A percentile compares a stretch with the other conserved stretches of the same genome.
These are phyloP conservation scores for Lacerta viridis DNA, from an alignment of 2,797 vertebrate genomes.

Conservation along the genomic window DNA sequence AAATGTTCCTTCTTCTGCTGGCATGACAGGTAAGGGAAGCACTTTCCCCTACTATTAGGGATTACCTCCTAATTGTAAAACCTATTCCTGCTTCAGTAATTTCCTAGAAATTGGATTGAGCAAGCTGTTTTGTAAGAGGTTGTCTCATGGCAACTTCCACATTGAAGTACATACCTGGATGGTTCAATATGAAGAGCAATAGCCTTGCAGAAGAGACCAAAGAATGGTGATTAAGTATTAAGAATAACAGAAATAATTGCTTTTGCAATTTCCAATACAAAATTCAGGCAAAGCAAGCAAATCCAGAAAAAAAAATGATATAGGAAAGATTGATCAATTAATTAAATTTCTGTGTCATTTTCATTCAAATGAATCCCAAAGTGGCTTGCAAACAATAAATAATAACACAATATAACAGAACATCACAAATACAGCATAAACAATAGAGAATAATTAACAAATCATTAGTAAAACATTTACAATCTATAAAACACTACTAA, in stretches of 20 bases:
- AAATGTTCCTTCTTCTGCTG: background rate
- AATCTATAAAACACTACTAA: no score
- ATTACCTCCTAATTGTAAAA: constrained; percentile 12
- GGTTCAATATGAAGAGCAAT: background rate
- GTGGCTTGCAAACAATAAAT: no score
- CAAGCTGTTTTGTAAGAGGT: background rate
- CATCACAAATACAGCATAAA: no score
- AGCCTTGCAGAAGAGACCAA: background rate
- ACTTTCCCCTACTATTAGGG: background rate
- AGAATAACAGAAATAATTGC: background rate
- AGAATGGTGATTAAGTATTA: background rate
- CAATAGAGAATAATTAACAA: no score
- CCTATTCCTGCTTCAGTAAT: constrained; percentile 1
- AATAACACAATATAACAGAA: no score
- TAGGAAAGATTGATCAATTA: background rate
- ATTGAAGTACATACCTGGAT: background rate
- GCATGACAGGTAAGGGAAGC: background rate
- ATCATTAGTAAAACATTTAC: no score
- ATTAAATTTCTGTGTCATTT: background rate
- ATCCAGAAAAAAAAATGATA: background rate
- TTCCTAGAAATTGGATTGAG: background rate
- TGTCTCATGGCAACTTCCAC: background rate
- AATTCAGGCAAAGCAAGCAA: background rate
- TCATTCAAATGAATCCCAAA: background rate
- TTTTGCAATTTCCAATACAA: constrained; percentile 3